Base-by-base conservation (phyloP, 2,888 invertebrate species). In the Hyles lineata region DNA sequence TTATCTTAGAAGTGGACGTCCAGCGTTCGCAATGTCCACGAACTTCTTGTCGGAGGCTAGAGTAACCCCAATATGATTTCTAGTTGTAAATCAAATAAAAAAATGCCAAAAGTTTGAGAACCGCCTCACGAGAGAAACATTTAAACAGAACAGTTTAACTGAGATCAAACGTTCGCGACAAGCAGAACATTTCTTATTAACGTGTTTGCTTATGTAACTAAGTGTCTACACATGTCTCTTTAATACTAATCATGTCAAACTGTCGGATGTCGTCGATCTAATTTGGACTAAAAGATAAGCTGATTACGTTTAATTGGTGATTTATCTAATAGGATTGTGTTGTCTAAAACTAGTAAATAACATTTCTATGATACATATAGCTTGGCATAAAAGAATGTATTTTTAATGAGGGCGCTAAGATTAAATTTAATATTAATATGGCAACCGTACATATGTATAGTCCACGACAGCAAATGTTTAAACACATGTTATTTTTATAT, bases 81-180 rank as follows among this genome's bases (percentile, higher is more conserved):
- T 43, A 15, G 11, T 43, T 43, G 43, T 11, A 43, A 43, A 1
- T 8, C 5, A 32, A 32, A 35, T 3, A 11, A 43, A 43, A 43
- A 43, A 74, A n/a, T 5, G 6, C 73, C 76, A 76, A 76, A 76
- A 76, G 77, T 74, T 61, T 71, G 35, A 70, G 73, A 50, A 67
- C 67, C 67, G 21, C 6, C 50, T 6, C 21, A 11, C 21, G 35
- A 21, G 21, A 21, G 63, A 63, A 50, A 77, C 72, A 72, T 74
- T 73, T 72, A 75, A n/a, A 77, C 77, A 75, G 67, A 70, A 75
- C 60, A 73, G 74, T 74, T 76, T 76, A 78, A 77, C 76, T 74
- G 72, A 78, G 74, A 79, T 78, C 75, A 73, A 72, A 63, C 23
- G 23, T 67, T 58, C 52, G 67, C 55, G 58, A 67, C 67, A 58